phyloP scores from a whole-genome alignment of 1,140 invertebrate genomes.

The Aphis craccivora region DNA sequence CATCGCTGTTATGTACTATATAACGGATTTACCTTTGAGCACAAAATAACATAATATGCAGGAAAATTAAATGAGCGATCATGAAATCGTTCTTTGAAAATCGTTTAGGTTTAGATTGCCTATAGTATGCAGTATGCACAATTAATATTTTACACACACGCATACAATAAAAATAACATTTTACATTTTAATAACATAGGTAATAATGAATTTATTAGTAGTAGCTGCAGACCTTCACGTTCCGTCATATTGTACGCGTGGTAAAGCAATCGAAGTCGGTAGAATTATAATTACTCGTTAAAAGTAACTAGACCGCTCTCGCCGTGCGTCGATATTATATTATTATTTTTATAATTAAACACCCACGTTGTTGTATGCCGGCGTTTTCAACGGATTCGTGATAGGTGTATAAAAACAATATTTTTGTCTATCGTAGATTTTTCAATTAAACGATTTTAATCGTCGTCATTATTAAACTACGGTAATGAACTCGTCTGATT shows the following conservation, averaged over 20 bases:
- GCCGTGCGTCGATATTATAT: not conserved
- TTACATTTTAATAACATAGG: not conserved
- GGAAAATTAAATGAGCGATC: not conserved
- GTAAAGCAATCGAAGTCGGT: not conserved
- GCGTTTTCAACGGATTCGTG: not conserved
- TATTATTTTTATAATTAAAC: slow-evolving; percentile 15
- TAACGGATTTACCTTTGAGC: not conserved
- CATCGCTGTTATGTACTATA: not conserved
- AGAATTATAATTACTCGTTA: not conserved
- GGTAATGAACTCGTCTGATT: not conserved
- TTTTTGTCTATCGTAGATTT: not conserved
- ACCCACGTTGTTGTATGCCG: not conserved
- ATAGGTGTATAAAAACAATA: not conserved
- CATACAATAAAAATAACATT: not conserved
- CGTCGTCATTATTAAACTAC: not conserved
- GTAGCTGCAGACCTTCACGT: not conserved
- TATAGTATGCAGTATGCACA: not conserved
- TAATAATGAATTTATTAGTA: not conserved
- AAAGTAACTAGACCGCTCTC: not conserved
- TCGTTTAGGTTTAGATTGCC: not conserved
- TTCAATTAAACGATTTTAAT: not conserved
- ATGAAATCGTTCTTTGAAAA: slow-evolving; percentile 7
- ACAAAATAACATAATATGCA: not conserved
- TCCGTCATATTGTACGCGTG: not conserved
- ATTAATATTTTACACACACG: not conserved